Evolutionary conservation across 2,888 invertebrate genomes (phyloP).

Genomic region (Hartigia nigra): DNA sequence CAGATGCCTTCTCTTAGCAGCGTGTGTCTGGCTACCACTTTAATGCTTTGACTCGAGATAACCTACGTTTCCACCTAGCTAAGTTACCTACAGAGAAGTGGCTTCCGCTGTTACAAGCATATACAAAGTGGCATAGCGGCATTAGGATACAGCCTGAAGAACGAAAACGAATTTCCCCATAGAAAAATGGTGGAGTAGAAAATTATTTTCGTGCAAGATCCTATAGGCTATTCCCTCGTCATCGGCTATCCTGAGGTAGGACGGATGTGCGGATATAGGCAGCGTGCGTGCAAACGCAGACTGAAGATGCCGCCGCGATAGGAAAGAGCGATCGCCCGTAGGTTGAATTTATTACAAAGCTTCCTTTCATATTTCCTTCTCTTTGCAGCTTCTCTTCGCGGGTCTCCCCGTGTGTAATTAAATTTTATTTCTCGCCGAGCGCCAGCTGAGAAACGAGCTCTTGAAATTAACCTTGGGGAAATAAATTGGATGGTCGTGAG

Average conservation of each 20-base stretch:
- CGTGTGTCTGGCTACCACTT: conserved; percentile 3
- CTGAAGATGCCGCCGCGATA: conserved; percentile 25
- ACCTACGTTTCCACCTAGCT: neutral
- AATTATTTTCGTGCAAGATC: too few species aligned
- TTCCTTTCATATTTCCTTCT: conserved; percentile 35
- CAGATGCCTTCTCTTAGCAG: conserved; percentile 42
- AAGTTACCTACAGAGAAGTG: neutral
- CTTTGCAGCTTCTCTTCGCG: conserved; percentile 12
- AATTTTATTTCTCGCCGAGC: conserved; percentile 34
- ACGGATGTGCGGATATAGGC: neutral
- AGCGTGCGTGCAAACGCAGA: neutral
- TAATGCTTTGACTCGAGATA: neutral
- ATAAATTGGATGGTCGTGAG: conserved; percentile 34
- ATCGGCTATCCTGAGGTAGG: neutral
- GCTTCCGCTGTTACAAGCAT: neutral
- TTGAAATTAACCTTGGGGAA: conserved; percentile 38
- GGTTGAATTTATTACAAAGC: conserved; percentile 38
- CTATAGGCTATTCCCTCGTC: neutral
- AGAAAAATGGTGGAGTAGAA: too few species aligned
- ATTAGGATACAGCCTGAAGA: neutral
- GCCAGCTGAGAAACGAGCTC: conserved; percentile 32
- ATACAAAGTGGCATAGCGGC: neutral
- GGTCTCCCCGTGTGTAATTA: conserved; percentile 33
- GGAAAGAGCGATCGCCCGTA: conserved; percentile 34
- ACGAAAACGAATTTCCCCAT: too few species aligned